Conservation (phyloP, 2,113 vertebrate genomes). For the Sciurus niger region DNA sequence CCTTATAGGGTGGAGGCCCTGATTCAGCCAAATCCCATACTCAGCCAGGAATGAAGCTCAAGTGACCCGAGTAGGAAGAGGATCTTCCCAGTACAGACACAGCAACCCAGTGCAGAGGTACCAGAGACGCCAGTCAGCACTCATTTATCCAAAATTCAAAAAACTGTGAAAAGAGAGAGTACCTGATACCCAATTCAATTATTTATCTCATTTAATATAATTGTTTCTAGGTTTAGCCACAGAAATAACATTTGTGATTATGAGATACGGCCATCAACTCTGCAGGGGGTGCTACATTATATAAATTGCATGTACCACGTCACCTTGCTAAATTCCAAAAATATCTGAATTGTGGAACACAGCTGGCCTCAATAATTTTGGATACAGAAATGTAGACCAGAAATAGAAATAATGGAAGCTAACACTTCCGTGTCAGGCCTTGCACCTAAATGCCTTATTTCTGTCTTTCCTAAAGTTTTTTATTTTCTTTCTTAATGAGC, state of each 20-base stretch:
- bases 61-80: background rate
- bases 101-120: too few relatives aligned
- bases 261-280: background rate
- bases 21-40: background rate
- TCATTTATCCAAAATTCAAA: background rate
- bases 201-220: background rate
- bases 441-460: background rate
- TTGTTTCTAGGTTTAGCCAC: constrained; percentile 19
- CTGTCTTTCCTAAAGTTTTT: background rate
- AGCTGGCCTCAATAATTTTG: background rate
- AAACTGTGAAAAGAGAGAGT: background rate
- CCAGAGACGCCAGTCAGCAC: background rate
- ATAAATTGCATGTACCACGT: background rate
- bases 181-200: background rate
- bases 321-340: background rate
- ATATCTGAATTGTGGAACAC: background rate
- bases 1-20: background rate
- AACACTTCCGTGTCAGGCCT: background rate
- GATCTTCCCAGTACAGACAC: background rate
- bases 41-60: background rate
- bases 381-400: background rate
- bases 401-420: background rate
- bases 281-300: background rate
- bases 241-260: background rate
- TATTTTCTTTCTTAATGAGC: background rate